These are phyloP conservation scores for Sebastes trivittatus DNA, from an alignment of 2,797 vertebrate species.

Conservation along the genomic window DNA sequence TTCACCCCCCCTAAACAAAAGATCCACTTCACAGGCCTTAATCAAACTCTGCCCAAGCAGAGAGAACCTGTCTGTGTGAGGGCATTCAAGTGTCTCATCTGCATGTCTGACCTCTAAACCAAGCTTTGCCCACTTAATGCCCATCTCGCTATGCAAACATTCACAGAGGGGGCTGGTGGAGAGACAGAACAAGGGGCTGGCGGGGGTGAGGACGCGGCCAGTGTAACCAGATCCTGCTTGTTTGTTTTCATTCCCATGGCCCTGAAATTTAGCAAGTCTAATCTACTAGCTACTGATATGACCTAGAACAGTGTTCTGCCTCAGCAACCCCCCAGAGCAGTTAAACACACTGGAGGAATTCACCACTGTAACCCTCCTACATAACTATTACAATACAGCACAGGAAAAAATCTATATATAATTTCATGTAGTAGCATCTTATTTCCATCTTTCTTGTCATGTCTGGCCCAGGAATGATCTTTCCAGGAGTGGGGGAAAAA, in stretches of 20 bases:
- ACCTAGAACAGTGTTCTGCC: constrained; percentile 60
- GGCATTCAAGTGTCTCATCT: constrained; percentile 54
- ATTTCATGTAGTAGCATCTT: constrained; percentile 72
- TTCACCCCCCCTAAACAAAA: neutral
- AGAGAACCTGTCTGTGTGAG: constrained; percentile 39
- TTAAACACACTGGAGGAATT: constrained; percentile 49
- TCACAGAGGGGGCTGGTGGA: constrained; percentile 24
- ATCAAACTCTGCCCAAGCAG: constrained; percentile 58
- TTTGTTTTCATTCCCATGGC: constrained; percentile 82
- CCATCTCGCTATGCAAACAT: constrained; percentile 55
- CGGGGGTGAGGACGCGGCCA: constrained; percentile 45
- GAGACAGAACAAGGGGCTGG: neutral
- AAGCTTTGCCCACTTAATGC: constrained; percentile 50
- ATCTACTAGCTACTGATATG: constrained; percentile 71
- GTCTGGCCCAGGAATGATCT: constrained; percentile 42
- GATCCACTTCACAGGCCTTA: constrained; percentile 49
- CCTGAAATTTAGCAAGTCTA: constrained; percentile 77
- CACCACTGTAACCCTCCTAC: constrained; percentile 29
- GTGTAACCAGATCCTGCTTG: constrained; percentile 68
- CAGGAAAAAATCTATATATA: constrained; percentile 74
- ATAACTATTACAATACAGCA: constrained; percentile 49
- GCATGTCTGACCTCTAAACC: constrained; percentile 66
- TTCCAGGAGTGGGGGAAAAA: constrained; percentile 1
- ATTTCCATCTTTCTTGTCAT: constrained; percentile 61
- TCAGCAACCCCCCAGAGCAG: constrained; percentile 39